Conservation (phyloP, 2,113 vertebrate genomes). For the Phoxinus phoxinus region DNA sequence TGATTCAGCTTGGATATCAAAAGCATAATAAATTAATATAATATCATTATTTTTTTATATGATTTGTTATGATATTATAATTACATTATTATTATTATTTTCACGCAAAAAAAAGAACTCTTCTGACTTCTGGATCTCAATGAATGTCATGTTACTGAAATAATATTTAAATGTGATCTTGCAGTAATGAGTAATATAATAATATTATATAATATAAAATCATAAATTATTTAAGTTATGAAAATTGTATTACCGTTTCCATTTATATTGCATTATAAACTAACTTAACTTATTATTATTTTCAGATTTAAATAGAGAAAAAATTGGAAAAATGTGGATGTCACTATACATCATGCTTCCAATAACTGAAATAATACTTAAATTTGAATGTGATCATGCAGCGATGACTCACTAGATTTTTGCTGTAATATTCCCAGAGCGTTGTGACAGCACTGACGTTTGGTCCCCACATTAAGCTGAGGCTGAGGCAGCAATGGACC, state of each 20-base stretch:
- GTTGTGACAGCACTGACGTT: constrained; percentile 81
- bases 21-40: too few relatives aligned
- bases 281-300: neutral
- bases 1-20: neutral
- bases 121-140: neutral
- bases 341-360: neutral
- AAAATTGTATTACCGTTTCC: neutral
- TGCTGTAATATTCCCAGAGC: constrained; percentile 95
- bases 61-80: too few relatives aligned
- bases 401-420: constrained; percentile 84
- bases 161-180: neutral
- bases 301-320: neutral
- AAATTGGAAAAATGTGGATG: neutral
- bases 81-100: neutral
- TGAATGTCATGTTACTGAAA: neutral
- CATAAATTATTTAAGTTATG: neutral
- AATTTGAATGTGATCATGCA: neutral
- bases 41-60: too few relatives aligned
- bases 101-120: neutral
- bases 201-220: neutral
- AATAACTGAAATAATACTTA: neutral
- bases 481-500: constrained; percentile 89
- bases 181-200: neutral
- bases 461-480: constrained; percentile 86
- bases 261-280: too few relatives aligned